Percentiles rank a stretch among this genome's conserved stretches.
Evolutionary conservation across 2,113 vertebrate genomes (phyloP).

Genomic region (Myotis yumanensis): DNA sequence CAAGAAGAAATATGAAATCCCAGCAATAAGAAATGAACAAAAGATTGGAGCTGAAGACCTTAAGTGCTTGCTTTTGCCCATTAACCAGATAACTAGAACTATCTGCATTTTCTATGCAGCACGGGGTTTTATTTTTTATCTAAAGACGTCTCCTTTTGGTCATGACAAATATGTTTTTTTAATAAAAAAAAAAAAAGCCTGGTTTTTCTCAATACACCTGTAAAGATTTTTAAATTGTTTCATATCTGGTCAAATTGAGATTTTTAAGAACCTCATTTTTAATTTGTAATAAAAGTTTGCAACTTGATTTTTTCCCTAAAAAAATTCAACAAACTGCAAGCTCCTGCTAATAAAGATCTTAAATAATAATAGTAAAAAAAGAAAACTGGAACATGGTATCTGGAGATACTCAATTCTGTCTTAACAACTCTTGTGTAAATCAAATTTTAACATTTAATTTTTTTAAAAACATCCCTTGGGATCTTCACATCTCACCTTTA

Average conservation of each 20-base stretch:
- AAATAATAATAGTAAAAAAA: background rate
- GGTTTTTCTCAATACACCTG: no score
- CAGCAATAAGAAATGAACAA: no score
- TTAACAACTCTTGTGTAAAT: background rate
- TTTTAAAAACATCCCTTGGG: background rate
- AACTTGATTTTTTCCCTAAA: constrained; percentile 88
- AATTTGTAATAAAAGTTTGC: constrained; percentile 82
- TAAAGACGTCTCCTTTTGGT: background rate
- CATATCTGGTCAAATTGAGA: no score
- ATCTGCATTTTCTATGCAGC: background rate
- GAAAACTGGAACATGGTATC: background rate
- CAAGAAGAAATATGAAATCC: no score
- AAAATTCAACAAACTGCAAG: constrained; percentile 89
- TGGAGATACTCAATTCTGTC: background rate
- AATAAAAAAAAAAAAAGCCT: background rate
- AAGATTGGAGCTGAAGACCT: no score
- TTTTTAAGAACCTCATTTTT: no score
- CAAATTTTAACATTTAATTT: background rate
- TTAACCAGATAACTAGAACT: no score
- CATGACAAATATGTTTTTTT: background rate
- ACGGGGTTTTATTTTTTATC: background rate
- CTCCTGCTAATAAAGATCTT: constrained; percentile 93
- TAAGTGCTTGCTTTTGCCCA: no score
- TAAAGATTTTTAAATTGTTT: no score
- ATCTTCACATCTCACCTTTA: background rate